Conservation (phyloP, 2,113 vertebrate species). For the Scortum barcoo region DNA sequence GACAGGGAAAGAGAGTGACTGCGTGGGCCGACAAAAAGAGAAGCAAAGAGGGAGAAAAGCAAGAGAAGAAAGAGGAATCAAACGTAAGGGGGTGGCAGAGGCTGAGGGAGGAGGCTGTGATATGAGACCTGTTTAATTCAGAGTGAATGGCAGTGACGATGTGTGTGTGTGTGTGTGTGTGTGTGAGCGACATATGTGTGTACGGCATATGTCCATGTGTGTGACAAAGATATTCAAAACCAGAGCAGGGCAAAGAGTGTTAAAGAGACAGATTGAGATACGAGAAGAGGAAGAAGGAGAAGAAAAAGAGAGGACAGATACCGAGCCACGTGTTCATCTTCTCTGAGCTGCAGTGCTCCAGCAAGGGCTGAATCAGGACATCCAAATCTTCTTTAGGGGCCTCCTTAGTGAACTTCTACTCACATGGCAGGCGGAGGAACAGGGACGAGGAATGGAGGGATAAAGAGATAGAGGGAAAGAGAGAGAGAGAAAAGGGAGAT, state of each 20-base stretch:
- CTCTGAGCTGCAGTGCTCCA: constrained; percentile 95
- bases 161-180: not conserved
- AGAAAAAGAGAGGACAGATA: constrained; percentile 59
- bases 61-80: constrained; percentile 43
- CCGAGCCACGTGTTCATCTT: constrained; percentile 98
- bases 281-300: not conserved
- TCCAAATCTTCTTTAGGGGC: constrained; percentile 91
- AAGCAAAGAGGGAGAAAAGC: constrained; percentile 23
- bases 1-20: constrained; percentile 30
- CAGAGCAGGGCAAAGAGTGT: constrained; percentile 32
- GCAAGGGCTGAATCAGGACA: constrained; percentile 92
- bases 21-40: constrained; percentile 45
- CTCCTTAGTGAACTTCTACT: constrained; percentile 92
- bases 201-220: constrained; percentile 24
- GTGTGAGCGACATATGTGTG: constrained; percentile 21
- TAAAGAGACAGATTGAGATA: constrained; percentile 19
- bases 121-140: constrained; percentile 63
- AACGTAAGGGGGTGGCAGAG: constrained; percentile 21
- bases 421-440: constrained; percentile 26
- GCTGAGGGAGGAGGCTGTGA: constrained; percentile 43
- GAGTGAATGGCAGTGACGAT: constrained; percentile 53
- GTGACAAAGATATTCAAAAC: constrained; percentile 42
- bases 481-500: constrained; percentile 31
- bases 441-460: constrained; percentile 2
- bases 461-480: constrained; percentile 4